phyloP scores from a whole-genome alignment of 2,888 invertebrate species.

The Dryadula phaetusa region DNA sequence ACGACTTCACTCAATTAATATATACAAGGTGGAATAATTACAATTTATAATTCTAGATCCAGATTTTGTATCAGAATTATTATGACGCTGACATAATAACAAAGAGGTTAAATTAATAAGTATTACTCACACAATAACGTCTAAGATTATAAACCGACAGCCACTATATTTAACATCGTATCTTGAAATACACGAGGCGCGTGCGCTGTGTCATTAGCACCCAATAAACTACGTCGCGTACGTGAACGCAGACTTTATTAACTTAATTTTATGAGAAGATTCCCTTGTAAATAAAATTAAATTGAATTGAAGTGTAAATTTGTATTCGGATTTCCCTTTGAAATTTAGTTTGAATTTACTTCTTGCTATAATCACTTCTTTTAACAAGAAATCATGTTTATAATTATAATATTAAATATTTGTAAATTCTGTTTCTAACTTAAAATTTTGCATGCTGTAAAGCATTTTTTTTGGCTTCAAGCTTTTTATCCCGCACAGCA shows the following conservation, averaged over 20 bases:
- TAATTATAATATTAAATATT: no score
- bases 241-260: constrained; percentile 54
- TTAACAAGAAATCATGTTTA: no score
- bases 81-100: no score
- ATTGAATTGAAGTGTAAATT: background rate
- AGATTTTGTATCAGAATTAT: no score
- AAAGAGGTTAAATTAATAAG: background rate
- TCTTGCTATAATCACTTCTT: no score
- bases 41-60: no score
- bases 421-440: no score
- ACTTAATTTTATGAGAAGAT: constrained; percentile 33
- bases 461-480: no score
- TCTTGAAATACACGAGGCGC: constrained; percentile 38
- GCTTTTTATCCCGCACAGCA: no score
- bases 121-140: constrained; percentile 9
- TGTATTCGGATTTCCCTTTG: background rate
- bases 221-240: constrained; percentile 57
- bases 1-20: no score
- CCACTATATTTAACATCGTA: constrained; percentile 14
- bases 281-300: constrained; percentile 2
- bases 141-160: constrained; percentile 7
- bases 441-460: no score
- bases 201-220: constrained; percentile 67
- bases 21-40: no score
- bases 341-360: background rate